phyloP scores from a whole-genome alignment of 2,797 vertebrate species.

The Pseudopleuronectes americanus region DNA sequence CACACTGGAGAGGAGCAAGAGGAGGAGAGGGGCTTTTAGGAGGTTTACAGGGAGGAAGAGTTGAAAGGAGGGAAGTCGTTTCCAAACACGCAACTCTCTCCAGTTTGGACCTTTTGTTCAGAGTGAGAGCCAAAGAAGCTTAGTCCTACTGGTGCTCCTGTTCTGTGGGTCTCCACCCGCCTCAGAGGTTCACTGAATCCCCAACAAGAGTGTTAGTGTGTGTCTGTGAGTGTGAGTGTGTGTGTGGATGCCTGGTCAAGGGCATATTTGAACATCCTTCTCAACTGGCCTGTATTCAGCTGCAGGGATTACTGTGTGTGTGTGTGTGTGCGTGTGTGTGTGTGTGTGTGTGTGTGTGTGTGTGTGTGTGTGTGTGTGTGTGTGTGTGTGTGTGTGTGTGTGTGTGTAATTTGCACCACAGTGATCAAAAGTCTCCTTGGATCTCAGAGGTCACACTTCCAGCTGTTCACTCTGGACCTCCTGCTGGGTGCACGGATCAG shows the following conservation, averaged over 20 bases:
- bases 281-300: slow-evolving; percentile 34
- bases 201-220: slow-evolving; percentile 15
- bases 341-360: slow-evolving; percentile 4
- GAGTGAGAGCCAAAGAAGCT: neutral
- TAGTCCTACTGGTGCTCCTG: slow-evolving; percentile 1
- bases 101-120: neutral
- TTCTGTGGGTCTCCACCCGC: slow-evolving; percentile 11
- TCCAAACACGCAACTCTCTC: neutral
- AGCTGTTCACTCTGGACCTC: slow-evolving; percentile 30
- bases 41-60: too few relatives aligned
- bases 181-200: slow-evolving; percentile 38
- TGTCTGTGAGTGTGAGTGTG: slow-evolving; percentile 16
- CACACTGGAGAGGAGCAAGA: slow-evolving; percentile 73
- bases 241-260: slow-evolving; percentile 7
- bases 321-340: slow-evolving; percentile 3
- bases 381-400: too few relatives aligned
- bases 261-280: slow-evolving; percentile 34
- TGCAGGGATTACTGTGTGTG: slow-evolving; percentile 24
- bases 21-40: slow-evolving; percentile 1
- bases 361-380: neutral
- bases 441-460: slow-evolving; percentile 55
- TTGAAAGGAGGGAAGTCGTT: neutral
- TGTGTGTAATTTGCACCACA: slow-evolving; percentile 39
- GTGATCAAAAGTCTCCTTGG: slow-evolving; percentile 35
- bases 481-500: slow-evolving; percentile 34